These are phyloP conservation scores for Tamias sibiricus DNA, from an alignment of 2,113 vertebrate species.

Conservation along the genomic window DNA sequence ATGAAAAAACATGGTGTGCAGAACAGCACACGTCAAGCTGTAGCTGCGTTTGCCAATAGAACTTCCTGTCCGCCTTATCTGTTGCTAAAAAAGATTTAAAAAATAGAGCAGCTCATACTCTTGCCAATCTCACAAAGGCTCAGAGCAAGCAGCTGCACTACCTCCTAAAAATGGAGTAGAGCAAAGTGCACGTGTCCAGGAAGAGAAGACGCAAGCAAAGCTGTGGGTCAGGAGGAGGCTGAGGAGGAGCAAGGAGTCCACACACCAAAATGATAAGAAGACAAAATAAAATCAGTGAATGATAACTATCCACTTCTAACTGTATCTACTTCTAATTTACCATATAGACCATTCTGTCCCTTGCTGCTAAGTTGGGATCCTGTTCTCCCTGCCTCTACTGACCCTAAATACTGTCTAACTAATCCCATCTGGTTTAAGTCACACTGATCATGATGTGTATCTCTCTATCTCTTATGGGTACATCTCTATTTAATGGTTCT, in stretches of 20 bases:
- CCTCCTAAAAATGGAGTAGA: neutral
- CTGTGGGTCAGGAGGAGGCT: neutral
- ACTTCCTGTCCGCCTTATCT: neutral
- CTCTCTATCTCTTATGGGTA: too few species aligned
- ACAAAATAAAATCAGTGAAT: neutral
- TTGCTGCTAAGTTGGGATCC: neutral
- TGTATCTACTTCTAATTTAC: neutral
- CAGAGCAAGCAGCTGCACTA: neutral
- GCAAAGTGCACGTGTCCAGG: accelerated
- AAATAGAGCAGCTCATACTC: neutral
- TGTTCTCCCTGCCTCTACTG: neutral
- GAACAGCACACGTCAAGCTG: neutral
- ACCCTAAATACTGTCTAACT: neutral
- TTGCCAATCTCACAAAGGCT: neutral
- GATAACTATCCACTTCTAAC: neutral
- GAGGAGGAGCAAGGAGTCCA: neutral
- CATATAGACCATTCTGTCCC: accelerated
- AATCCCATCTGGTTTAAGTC: neutral
- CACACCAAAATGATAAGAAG: neutral
- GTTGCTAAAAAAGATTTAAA: neutral
- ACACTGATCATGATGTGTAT: accelerated
- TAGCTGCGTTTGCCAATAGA: neutral
- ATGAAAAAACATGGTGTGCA: neutral
- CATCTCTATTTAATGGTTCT: neutral
- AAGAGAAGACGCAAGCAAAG: neutral